Evolutionary conservation across 2,113 vertebrate species (phyloP).

Genomic region (Aix galericulata): DNA sequence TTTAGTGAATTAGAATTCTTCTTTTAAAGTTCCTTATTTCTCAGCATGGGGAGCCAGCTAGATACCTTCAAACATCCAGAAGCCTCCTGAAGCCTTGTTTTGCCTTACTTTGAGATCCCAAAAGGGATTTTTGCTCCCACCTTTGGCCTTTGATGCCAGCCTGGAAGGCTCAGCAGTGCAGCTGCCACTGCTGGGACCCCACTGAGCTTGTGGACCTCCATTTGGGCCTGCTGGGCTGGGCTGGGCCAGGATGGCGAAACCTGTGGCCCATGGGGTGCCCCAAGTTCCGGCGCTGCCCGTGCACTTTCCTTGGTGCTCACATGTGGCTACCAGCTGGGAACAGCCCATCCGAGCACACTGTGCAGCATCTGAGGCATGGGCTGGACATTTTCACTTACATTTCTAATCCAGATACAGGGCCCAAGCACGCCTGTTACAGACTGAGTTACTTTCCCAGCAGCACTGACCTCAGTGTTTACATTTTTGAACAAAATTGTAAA

Average conservation of each 20-base stretch:
- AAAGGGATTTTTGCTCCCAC: not conserved
- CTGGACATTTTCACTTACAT: not conserved
- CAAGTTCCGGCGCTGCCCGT: accelerated
- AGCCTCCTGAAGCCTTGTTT: not conserved
- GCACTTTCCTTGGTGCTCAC: no score
- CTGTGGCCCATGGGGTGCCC: not conserved
- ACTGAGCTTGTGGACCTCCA: not conserved
- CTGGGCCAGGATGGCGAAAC: accelerated
- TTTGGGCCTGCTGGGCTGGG: not conserved
- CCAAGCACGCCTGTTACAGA: not conserved
- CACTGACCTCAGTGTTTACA: not conserved
- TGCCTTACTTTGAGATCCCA: not conserved
- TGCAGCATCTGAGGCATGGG: accelerated
- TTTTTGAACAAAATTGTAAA: not conserved
- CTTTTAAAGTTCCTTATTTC: not conserved
- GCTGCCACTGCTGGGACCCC: not conserved
- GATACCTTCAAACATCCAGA: not conserved
- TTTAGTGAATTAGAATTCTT: not conserved
- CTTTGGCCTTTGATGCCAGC: not conserved
- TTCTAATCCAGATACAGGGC: not conserved
- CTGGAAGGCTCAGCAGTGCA: not conserved
- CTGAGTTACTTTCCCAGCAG: not conserved
- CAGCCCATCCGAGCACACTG: not conserved
- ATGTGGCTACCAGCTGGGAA: no score
- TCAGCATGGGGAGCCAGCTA: not conserved